phyloP scores from a whole-genome alignment of 2,888 invertebrate genomes.

The Athalia rosae region DNA sequence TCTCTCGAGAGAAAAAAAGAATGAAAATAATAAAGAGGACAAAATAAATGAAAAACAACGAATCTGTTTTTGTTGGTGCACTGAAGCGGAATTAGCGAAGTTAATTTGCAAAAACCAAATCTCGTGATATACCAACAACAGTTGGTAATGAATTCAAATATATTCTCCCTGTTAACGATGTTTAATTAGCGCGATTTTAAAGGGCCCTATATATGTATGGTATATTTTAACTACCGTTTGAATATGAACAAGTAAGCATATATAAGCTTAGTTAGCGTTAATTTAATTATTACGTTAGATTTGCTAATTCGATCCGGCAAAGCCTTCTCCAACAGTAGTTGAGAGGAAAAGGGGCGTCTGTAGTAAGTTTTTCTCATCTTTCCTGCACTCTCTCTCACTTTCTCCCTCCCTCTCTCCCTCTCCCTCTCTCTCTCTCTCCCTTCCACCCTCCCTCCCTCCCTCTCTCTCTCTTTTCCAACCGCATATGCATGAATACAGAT shows the following conservation, averaged over 20 bases:
- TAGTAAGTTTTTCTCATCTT: background rate
- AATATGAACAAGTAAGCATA: conserved; percentile 33
- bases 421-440: no score
- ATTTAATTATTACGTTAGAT: conserved; percentile 70
- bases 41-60: background rate
- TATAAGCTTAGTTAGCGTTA: conserved; percentile 56
- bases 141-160: conserved; percentile 66
- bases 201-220: background rate
- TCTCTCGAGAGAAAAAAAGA: background rate
- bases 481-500: background rate
- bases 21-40: background rate
- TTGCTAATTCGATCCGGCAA: conserved; percentile 63
- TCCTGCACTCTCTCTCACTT: background rate
- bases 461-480: background rate
- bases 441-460: no score
- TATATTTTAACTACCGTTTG: conserved; percentile 45
- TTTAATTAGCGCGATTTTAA: conserved; percentile 64
- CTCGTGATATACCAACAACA: background rate
- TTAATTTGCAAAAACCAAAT: conserved; percentile 17
- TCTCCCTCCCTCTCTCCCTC: background rate
- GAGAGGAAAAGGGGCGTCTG: conserved; percentile 16
- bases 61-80: background rate
- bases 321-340: background rate
- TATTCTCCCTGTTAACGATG: conserved; percentile 65
- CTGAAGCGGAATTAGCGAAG: background rate